phyloP scores from a whole-genome alignment of 2,113 vertebrate species.

The Anseranas semipalmata region DNA sequence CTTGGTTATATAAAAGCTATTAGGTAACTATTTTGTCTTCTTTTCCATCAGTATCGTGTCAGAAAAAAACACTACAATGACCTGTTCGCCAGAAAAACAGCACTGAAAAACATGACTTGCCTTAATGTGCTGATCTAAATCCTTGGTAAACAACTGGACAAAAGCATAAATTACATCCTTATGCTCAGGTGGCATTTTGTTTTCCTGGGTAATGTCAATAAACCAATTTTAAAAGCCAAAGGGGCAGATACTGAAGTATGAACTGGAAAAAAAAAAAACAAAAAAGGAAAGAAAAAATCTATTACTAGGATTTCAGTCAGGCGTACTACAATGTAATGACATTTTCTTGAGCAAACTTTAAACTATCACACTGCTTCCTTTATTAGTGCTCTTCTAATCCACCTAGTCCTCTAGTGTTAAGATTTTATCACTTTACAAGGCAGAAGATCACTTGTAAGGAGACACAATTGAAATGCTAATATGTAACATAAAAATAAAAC shows the following conservation, averaged over 20 bases:
- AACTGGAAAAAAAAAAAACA: not conserved
- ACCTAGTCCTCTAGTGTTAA: not conserved
- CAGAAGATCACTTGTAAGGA: not conserved
- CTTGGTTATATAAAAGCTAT: not conserved
- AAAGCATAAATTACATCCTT: not conserved
- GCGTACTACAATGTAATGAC: not conserved
- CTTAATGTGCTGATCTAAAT: not conserved
- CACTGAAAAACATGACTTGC: not conserved
- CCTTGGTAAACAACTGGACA: not conserved
- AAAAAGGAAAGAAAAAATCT: rapidly evolving
- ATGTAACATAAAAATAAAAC: not conserved
- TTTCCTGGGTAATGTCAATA: not conserved
- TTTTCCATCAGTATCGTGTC: not conserved
- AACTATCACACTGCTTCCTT: not conserved
- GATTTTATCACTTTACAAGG: not conserved
- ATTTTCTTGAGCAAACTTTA: not conserved
- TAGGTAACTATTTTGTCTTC: not conserved
- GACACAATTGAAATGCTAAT: not conserved
- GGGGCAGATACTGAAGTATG: not conserved
- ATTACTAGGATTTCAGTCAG: not conserved
- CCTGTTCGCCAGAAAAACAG: not conserved
- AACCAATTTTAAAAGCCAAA: not conserved
- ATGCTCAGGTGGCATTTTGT: not conserved
- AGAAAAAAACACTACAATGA: not conserved
- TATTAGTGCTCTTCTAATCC: not conserved